Percentiles rank a stretch among this genome's conserved stretches.
phyloP scores from a whole-genome alignment of 2,797 vertebrate species.

The Pseudomugil gertrudae region DNA sequence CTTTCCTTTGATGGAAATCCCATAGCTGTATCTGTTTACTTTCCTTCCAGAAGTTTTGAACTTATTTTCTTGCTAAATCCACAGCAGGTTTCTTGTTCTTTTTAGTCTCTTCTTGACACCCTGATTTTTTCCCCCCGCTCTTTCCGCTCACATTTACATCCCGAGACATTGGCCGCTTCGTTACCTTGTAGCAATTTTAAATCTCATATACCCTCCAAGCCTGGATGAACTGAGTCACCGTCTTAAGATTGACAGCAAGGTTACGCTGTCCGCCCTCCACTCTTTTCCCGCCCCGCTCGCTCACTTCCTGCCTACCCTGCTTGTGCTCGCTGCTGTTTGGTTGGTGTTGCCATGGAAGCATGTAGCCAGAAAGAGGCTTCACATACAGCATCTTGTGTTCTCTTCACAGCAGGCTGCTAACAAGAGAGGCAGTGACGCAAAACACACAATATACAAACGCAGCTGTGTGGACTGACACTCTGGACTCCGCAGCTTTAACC shows the following conservation, averaged over 20 bases:
- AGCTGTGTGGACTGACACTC: slow-evolving; percentile 75
- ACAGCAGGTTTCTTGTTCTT: slow-evolving; percentile 15
- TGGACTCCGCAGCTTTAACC: slow-evolving; percentile 62
- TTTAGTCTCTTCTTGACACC: neutral
- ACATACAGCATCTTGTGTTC: slow-evolving; percentile 94
- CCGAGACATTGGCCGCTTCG: slow-evolving; percentile 7
- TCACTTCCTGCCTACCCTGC: slow-evolving; percentile 60
- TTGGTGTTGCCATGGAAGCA: slow-evolving; percentile 82
- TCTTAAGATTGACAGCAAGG: slow-evolving; percentile 54
- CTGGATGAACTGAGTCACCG: slow-evolving; percentile 49
- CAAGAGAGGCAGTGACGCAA: slow-evolving; percentile 76
- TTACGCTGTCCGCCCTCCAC: slow-evolving; percentile 41
- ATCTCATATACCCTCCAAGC: slow-evolving; percentile 16
- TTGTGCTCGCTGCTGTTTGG: slow-evolving; percentile 76
- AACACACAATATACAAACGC: slow-evolving; percentile 59
- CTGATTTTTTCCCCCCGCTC: slow-evolving; percentile 13
- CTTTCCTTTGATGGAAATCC: slow-evolving; percentile 41
- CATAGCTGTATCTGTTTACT: neutral
- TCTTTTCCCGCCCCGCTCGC: slow-evolving; percentile 54
- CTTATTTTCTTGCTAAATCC: slow-evolving; percentile 17
- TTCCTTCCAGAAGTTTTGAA: neutral
- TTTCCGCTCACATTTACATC: slow-evolving; percentile 17
- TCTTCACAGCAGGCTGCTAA: slow-evolving; percentile 89
- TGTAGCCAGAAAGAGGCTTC: slow-evolving; percentile 84
- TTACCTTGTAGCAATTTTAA: slow-evolving; percentile 37